A percentile compares a stretch with the other conserved stretches of the same genome.
Evolutionary conservation across 2,797 vertebrate species (phyloP).

Genomic region (Mus spretus): DNA sequence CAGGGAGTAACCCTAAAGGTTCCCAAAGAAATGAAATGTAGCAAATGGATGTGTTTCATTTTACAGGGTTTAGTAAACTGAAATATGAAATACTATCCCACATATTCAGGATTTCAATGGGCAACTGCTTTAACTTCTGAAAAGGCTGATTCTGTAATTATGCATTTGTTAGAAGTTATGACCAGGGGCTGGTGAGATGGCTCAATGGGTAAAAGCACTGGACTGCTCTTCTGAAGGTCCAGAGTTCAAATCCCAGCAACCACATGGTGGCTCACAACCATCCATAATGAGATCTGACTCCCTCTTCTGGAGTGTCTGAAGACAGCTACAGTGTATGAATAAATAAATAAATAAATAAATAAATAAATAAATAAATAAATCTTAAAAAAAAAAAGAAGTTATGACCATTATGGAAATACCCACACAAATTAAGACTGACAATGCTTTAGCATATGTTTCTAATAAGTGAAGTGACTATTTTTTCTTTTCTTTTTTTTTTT

Average conservation of each 20-base stretch:
- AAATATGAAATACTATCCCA: not conserved
- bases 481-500: not conserved
- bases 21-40: not conserved
- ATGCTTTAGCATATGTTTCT: not conserved
- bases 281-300: too few relatives aligned
- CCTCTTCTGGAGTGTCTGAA: too few relatives aligned
- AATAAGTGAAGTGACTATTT: not conserved
- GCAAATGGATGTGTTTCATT: not conserved
- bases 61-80: not conserved
- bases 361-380: too few relatives aligned
- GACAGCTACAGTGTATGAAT: too few relatives aligned
- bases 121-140: too few relatives aligned
- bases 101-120: not conserved
- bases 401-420: not conserved
- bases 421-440: not conserved
- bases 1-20: not conserved
- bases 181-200: not conserved
- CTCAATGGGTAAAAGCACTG: too few relatives aligned
- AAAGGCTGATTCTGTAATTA: not conserved
- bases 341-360: too few relatives aligned
- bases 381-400: not conserved
- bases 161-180: not conserved
- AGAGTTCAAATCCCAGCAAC: too few relatives aligned
- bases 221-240: too few relatives aligned
- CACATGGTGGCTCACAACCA: too few relatives aligned